phyloP scores from a whole-genome alignment of 2,113 vertebrate species.

The Eolophus roseicapilla region DNA sequence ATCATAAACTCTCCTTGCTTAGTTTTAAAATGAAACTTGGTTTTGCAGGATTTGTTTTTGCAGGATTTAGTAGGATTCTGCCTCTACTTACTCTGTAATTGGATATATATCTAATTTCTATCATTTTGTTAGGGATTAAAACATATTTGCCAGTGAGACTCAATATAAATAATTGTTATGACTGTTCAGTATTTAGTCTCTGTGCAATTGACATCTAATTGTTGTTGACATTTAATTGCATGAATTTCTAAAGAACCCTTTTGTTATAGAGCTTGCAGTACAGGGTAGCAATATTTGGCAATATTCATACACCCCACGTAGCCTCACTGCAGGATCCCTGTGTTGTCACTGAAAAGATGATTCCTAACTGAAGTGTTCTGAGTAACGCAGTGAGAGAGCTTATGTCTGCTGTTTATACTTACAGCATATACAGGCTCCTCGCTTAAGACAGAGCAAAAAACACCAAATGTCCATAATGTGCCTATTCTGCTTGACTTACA shows the following conservation, averaged over 20 bases:
- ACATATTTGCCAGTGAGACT: not conserved
- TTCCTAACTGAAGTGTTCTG: not conserved
- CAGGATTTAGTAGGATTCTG: not conserved
- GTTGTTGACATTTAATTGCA: not conserved
- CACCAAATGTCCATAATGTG: not conserved
- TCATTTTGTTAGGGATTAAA: not conserved
- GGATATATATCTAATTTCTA: not conserved
- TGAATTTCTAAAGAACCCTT: not conserved
- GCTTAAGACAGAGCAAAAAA: not conserved
- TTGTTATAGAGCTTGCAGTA: not conserved
- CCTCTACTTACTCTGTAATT: not conserved
- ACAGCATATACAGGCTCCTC: not conserved
- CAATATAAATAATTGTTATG: not conserved
- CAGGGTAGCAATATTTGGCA: not conserved
- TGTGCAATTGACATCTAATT: not conserved
- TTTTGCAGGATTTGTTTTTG: not conserved
- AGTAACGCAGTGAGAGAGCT: not conserved
- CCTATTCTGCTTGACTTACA: not conserved
- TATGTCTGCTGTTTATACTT: not conserved
- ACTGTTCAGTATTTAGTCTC: not conserved
- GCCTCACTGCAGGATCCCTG: not conserved
- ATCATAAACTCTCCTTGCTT: not conserved
- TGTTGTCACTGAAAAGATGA: not conserved
- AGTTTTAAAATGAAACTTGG: not conserved
- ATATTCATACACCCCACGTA: fast-evolving